These are phyloP conservation scores for Rhabdomys pumilio DNA, from an alignment of 2,797 vertebrate species.

Conservation along the genomic window DNA sequence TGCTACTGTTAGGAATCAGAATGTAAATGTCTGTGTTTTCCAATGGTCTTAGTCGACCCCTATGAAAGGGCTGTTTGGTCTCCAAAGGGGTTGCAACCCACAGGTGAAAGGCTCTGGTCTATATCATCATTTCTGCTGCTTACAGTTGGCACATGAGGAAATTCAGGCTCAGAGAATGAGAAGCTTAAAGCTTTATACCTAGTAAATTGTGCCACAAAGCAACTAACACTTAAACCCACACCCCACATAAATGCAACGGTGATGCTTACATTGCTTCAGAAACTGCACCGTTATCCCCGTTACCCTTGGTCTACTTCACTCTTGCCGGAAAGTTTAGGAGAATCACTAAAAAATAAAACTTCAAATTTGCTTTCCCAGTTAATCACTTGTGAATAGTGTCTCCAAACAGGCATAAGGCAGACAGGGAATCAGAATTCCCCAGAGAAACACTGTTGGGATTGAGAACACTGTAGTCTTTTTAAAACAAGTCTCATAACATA, in stretches of 20 bases:
- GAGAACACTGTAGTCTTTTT: not conserved
- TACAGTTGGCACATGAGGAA: not conserved
- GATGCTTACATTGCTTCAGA: not conserved
- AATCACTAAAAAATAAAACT: too few relatives aligned
- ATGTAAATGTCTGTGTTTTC: not conserved
- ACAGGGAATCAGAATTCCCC: not conserved
- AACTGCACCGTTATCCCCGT: not conserved
- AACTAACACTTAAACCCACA: not conserved
- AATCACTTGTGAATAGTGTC: not conserved
- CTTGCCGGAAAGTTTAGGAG: too few relatives aligned
- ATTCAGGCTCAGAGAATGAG: not conserved
- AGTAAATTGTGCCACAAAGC: not conserved
- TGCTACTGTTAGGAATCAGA: not conserved
- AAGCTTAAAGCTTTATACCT: not conserved
- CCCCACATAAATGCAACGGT: not conserved
- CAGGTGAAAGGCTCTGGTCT: not conserved
- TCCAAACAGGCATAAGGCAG: not conserved
- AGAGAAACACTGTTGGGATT: not conserved
- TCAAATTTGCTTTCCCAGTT: too few relatives aligned
- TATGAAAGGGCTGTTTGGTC: not conserved
- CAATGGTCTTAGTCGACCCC: not conserved
- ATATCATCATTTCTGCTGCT: conserved; percentile 25
- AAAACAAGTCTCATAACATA: not conserved
- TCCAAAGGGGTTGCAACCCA: not conserved
- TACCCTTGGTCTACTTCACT: not conserved